Evolutionary conservation across 2,888 invertebrate species (phyloP), one percentile per base, ranked within the genome.

Genomic region (Vesta saturnalis): DNA sequence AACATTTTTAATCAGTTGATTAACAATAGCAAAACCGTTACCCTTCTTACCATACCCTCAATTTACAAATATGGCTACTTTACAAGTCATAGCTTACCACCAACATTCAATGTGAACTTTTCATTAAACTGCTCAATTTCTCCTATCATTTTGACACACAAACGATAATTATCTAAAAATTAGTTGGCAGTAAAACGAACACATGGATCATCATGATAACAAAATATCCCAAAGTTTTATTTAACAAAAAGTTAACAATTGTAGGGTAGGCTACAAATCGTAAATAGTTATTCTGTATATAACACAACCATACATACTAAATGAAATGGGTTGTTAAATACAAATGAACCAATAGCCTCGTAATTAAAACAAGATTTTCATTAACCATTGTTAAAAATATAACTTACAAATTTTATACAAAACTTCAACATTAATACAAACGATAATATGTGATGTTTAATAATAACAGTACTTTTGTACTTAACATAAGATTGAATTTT

Each of bases 381-480:
- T 79, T 79, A 81, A 80, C 80, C 79, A 80, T 77, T 79, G 80
- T 78, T 77, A 78, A 80, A 78, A 70, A 64, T 57, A 58, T 65
- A 69, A 72, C 60, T 76, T 74, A 71, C n/a, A n/a, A 73, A 69
- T 66, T 72, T 72, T 74, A 71, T 73, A 67, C 71, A 71, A 67
- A 70, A 71, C 72, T 68, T 71, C 55, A 66, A 61, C 67, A 60
- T 67, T 67, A 65, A 59, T 73, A 72, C 61, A 67, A 75, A 72
- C 69, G 72, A 72, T 71, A 78, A 78, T 71, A 72, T 79, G 80
- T 80, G 80, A 80, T 80, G 80, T 79, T 76, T 72, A 73, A 74
- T 54, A 23, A 61, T 61, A 60, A 64, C 22, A 6, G 47, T 35
- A 21, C 58, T 10, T 56, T 35, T 30, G 57, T 63, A 63, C 47